Conservation (phyloP, 2,797 vertebrate genomes). For the Neopelma chrysocephalum region DNA sequence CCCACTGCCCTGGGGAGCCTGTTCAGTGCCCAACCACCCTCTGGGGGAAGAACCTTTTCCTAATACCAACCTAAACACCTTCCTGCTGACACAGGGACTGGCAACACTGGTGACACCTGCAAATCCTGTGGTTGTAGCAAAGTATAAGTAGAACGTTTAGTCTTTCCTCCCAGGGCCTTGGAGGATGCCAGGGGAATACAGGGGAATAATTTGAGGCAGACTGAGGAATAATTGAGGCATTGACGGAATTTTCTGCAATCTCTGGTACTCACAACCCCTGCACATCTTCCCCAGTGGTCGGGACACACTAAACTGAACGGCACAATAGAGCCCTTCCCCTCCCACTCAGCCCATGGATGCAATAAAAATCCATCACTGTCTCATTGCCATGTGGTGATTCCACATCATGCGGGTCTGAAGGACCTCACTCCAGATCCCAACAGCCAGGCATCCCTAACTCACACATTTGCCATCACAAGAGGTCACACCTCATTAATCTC, state of each 20-base stretch:
- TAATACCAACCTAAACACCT: not conserved
- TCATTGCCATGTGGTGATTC: not conserved
- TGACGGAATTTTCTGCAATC: not conserved
- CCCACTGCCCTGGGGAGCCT: not conserved
- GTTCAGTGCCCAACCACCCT: not conserved
- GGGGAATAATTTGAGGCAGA: not conserved
- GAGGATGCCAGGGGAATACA: not conserved
- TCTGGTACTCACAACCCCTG: not conserved
- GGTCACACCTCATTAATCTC: not conserved
- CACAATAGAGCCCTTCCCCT: not conserved
- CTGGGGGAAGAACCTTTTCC: not conserved
- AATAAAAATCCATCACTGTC: not conserved
- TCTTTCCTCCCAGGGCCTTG: not conserved
- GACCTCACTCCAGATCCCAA: not conserved
- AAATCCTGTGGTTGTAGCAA: not conserved
- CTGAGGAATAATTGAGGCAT: not conserved
- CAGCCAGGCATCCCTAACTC: not conserved
- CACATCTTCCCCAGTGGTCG: not conserved
- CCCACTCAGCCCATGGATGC: not conserved
- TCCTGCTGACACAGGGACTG: not conserved
- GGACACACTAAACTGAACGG: not conserved
- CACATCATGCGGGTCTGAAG: accelerated
- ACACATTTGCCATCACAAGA: not conserved
- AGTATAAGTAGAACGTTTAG: not conserved
- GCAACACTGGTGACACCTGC: not conserved